Base-by-base conservation (phyloP, 1,140 invertebrate genomes). In the Coenobita brevimanus region DNA sequence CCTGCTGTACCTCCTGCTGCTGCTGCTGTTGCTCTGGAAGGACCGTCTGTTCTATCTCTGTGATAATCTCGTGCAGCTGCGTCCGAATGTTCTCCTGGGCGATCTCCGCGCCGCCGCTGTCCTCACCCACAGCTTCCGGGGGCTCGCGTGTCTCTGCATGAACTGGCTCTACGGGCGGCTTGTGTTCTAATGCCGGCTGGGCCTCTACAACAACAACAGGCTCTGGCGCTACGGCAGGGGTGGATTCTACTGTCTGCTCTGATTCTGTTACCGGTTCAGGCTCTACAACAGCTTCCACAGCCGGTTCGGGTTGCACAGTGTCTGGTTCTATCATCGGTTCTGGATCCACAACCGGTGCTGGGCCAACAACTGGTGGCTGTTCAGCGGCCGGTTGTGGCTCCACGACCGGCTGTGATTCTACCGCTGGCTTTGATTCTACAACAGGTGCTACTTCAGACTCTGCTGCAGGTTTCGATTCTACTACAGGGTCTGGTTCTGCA, bases 61-160 rank as follows among this genome's bases (percentile, higher is more conserved):
- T 94, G 89, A 94, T 94, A 78, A 95, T 95, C 90, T 94, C 94
- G 84, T 94, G 94, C 43, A 95, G 92, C 21, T 93, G 93, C 85
- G 93, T 94, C 89, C 94, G 94, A 69, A 94, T 94, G 89, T 92
- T 93, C 81, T 93, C 93, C 89, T 94, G 93, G 87, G 93, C 92
- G 43, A 94, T 94, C 91, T 94, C 93, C 6, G 91, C 91, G 46
- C 43, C 89, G 30, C 33, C 78, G 6, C 60, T 6, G 24, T 54
- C 43, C 60, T 36, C 62, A 41, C 38, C 73, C 4, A 41, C 71
- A 17, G 15, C 50, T 30, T 41, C 79, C 36, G 30, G 17, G 3
- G 67, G 36, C 38, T 4, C 38, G 36, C 17, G 33, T 30, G 24
- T 4, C 17, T 50, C 57, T 4, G 41, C 71, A 30, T 33, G 17